phyloP scores from a whole-genome alignment of 2,888 invertebrate species.

The Heteromyza rotundicornis region DNA sequence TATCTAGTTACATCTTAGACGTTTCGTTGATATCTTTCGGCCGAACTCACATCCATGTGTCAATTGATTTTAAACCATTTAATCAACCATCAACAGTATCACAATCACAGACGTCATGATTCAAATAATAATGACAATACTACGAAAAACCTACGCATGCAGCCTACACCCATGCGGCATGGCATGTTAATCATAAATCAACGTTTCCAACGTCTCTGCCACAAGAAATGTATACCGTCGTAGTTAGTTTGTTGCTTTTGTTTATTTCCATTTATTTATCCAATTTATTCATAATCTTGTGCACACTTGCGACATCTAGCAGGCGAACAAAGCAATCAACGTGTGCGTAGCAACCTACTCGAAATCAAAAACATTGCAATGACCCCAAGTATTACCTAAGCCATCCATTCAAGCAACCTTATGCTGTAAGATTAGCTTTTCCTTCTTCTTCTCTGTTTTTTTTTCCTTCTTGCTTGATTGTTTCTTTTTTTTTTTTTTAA shows the following conservation, averaged over 20 bases:
- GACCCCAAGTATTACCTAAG: neutral
- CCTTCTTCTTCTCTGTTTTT: neutral
- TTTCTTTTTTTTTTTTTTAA: neutral
- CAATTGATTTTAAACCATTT: slow-evolving; percentile 20
- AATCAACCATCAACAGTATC: slow-evolving; percentile 2
- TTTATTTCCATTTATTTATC: neutral
- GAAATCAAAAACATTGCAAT: too few relatives aligned
- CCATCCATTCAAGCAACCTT: too few relatives aligned
- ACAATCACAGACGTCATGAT: slow-evolving; percentile 42
- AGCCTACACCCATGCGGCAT: neutral
- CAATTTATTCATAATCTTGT: neutral
- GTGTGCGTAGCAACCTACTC: too few relatives aligned
- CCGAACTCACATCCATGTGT: too few relatives aligned
- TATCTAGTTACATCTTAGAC: too few relatives aligned
- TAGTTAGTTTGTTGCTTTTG: neutral
- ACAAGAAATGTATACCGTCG: neutral
- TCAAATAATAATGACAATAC: slow-evolving; percentile 45
- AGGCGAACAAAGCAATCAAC: too few relatives aligned
- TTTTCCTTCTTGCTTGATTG: neutral
- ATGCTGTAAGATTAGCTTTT: neutral
- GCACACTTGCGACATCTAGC: neutral
- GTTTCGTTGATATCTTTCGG: too few relatives aligned
- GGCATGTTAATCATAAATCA: neutral
- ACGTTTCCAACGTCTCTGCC: neutral
- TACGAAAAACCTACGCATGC: slow-evolving; percentile 22